These are phyloP conservation scores for Drosophila kurseongensis DNA, from an alignment of 1,140 invertebrate genomes.

Conservation along the genomic window DNA sequence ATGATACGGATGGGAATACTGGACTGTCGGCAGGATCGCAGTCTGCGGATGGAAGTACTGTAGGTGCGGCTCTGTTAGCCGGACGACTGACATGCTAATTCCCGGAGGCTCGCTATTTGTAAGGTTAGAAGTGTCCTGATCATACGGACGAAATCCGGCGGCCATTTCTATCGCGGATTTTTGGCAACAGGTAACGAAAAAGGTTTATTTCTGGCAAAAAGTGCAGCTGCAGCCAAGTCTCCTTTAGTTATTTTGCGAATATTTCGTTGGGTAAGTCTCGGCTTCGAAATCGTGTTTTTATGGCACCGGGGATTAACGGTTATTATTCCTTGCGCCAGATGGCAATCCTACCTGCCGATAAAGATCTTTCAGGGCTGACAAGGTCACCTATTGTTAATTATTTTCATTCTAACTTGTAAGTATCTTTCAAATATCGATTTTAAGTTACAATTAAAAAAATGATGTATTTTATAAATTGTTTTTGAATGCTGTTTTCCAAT, in stretches of 20 bases:
- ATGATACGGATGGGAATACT: conserved; percentile 33
- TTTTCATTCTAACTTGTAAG: not conserved
- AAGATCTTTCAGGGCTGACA: conserved; percentile 22
- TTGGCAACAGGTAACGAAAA: conserved; percentile 40
- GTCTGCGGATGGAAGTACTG: conserved; percentile 13
- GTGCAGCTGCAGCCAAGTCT: conserved; percentile 25
- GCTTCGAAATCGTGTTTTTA: conserved; percentile 48
- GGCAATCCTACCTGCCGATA: conserved; percentile 31
- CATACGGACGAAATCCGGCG: conserved; percentile 18
- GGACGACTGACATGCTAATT: conserved; percentile 43
- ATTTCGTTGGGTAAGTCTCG: conserved; percentile 1
- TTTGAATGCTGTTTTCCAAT: no score
- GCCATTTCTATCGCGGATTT: conserved; percentile 30
- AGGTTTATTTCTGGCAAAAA: conserved; percentile 12
- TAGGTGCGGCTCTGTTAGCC: not conserved
- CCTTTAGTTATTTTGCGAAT: conserved; percentile 23
- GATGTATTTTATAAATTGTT: no score
- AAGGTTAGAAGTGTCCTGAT: conserved; percentile 8
- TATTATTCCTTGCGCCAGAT: conserved; percentile 59
- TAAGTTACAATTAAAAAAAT: no score
- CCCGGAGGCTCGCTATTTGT: conserved; percentile 40
- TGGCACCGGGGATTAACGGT: conserved; percentile 58
- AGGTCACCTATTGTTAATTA: not conserved
- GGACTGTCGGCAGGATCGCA: not conserved
- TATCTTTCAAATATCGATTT: not conserved